These are phyloP conservation scores for Manacus vitellinus DNA, from an alignment of 2,113 vertebrate genomes.

Conservation along the genomic window DNA sequence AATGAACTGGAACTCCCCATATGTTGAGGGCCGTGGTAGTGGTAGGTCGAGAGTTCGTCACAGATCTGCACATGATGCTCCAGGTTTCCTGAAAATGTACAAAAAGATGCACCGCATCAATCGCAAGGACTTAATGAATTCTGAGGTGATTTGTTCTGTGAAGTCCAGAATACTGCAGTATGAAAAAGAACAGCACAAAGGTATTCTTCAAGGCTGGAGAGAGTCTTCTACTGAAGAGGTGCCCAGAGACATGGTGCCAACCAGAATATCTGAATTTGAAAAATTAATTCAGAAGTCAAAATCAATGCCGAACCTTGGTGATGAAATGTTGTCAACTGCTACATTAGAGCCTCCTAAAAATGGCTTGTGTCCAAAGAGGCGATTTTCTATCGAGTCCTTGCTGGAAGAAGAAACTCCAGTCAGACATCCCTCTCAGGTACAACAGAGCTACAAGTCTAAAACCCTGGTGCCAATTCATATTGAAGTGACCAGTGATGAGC, in stretches of 20 bases:
- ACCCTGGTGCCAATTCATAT: conserved; percentile 84
- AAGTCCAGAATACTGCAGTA: conserved; percentile 89
- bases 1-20: conserved; percentile 65
- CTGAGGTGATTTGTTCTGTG: conserved; percentile 91
- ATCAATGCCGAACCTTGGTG: conserved; percentile 92
- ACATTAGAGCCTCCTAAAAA: conserved; percentile 83
- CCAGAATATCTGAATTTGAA: conserved; percentile 90
- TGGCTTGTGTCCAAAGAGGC: conserved; percentile 83
- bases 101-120: conserved; percentile 96
- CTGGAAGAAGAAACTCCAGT: conserved; percentile 85
- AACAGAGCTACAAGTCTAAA: conserved; percentile 76
- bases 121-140: conserved; percentile 87
- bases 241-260: conserved; percentile 88
- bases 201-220: conserved; percentile 74
- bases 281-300: conserved; percentile 93
- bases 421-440: conserved; percentile 75
- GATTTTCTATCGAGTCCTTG: conserved; percentile 92
- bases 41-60: conserved; percentile 79
- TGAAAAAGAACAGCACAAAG: conserved; percentile 83
- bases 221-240: conserved; percentile 85
- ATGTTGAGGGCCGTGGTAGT: conserved; percentile 24
- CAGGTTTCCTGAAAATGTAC: conserved; percentile 91
- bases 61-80: conserved; percentile 83
- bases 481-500: conserved; percentile 81
- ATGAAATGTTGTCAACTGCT: conserved; percentile 82